Percentiles rank a stretch among this genome's conserved stretches.
Evolutionary conservation across 2,797 vertebrate genomes (phyloP).

Genomic region (Hydrolagus colliei): DNA sequence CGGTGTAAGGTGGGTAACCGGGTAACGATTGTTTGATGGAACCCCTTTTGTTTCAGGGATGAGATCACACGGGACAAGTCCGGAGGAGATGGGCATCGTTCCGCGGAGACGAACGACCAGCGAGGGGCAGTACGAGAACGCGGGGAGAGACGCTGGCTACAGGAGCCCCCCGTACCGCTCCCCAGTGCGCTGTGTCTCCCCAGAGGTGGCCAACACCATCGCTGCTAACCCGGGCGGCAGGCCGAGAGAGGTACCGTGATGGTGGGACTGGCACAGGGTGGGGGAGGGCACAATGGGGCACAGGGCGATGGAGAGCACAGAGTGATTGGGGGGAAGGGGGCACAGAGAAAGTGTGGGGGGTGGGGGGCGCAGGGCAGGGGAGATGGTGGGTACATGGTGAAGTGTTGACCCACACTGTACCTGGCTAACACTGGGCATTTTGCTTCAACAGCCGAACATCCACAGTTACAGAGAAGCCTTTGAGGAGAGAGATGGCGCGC

Average conservation of each 20-base stretch:
- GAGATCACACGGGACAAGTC: constrained; percentile 60
- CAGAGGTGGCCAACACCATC: constrained; percentile 85
- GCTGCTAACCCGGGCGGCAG: constrained; percentile 90
- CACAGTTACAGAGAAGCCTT: constrained; percentile 98
- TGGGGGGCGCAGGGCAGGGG: no score
- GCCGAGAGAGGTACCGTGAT: constrained; percentile 79
- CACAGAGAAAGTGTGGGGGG: neutral
- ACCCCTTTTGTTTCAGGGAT: constrained; percentile 61
- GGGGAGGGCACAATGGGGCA: neutral
- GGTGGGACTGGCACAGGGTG: neutral
- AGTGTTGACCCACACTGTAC: constrained; percentile 8
- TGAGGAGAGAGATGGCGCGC: constrained; percentile 78
- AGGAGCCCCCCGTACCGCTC: constrained; percentile 70
- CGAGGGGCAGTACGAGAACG: constrained; percentile 71
- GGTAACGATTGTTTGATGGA: neutral
- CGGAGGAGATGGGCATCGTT: constrained; percentile 54
- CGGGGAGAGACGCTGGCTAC: constrained; percentile 53
- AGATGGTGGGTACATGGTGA: no score
- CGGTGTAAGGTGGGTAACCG: neutral
- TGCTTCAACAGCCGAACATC: constrained; percentile 72
- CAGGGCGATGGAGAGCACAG: neutral
- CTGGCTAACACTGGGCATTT: neutral
- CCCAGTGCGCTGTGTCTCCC: constrained; percentile 83
- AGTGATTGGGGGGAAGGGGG: neutral
- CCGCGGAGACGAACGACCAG: constrained; percentile 63